Evolutionary conservation across 2,888 invertebrate species (phyloP).

Genomic region (Phortica magna): DNA sequence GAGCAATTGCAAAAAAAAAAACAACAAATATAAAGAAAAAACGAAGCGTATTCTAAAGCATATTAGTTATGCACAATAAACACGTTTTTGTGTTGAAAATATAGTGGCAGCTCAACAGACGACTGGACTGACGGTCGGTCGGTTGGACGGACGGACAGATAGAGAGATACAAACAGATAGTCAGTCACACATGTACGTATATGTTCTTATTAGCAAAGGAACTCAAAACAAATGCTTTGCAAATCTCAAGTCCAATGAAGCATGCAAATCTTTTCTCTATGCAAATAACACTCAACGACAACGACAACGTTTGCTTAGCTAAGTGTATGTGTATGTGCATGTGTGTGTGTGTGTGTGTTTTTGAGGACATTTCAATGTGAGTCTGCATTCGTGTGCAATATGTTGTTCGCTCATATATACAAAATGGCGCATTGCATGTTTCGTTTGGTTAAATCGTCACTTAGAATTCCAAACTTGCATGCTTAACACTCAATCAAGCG

Average conservation of each 20-base stretch:
- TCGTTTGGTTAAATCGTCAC: conserved; percentile 1
- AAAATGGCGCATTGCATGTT: conserved; percentile 19
- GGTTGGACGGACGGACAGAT: neutral
- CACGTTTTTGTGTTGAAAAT: conserved; percentile 51
- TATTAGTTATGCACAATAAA: conserved; percentile 67
- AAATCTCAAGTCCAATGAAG: conserved; percentile 67
- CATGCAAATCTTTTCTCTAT: conserved; percentile 41
- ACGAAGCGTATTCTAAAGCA: conserved; percentile 51
- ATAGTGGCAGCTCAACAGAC: neutral
- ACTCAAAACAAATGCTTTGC: conserved; percentile 60
- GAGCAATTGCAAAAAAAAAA: neutral
- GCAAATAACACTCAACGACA: neutral
- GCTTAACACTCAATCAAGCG: conserved; percentile 54
- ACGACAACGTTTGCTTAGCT: neutral
- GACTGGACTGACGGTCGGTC: neutral
- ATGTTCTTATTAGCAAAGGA: conserved; percentile 71
- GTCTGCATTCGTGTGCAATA: neutral
- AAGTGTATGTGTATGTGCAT: neutral
- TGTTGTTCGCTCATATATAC: neutral
- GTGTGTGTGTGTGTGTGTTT: neutral
- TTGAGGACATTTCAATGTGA: neutral
- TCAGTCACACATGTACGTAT: neutral
- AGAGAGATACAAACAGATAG: neutral
- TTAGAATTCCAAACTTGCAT: conserved; percentile 11
- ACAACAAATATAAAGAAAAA: neutral